Percentiles rank a stretch among this genome's conserved stretches.
phyloP scores from a whole-genome alignment of 1,140 invertebrate genomes.

The Heterodera carotae region DNA sequence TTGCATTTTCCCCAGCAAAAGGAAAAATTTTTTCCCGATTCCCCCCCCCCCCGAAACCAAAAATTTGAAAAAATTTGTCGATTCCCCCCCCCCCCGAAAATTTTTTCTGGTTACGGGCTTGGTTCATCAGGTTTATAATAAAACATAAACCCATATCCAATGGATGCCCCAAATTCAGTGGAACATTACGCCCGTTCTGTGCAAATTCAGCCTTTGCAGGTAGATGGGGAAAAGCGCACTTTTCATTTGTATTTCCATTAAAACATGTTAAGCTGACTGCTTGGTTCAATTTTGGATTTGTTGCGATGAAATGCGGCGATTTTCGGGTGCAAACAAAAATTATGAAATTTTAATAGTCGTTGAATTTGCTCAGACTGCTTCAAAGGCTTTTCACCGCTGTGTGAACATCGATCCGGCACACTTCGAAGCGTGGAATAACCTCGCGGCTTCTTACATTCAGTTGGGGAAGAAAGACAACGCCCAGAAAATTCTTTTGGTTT shows the following conservation, averaged over 20 bases:
- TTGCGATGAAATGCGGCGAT: constrained; percentile 29
- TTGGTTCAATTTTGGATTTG: constrained; percentile 45
- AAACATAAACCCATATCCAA: no score
- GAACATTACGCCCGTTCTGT: constrained; percentile 36
- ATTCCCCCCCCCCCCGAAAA: no score
- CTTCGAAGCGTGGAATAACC: constrained; percentile 48
- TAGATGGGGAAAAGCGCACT: constrained; percentile 11
- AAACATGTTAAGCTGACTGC: constrained; percentile 19
- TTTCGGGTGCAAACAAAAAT: constrained; percentile 14
- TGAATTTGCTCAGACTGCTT: constrained; percentile 19
- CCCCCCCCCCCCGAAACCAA: no score
- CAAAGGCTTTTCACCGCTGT: constrained; percentile 39
- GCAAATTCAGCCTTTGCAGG: constrained; percentile 41
- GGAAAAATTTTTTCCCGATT: no score
- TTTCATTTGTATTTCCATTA: constrained; percentile 10
- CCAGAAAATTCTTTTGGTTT: constrained; percentile 41
- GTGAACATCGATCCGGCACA: constrained; percentile 45
- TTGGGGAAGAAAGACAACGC: constrained; percentile 36
- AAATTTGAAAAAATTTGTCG: no score
- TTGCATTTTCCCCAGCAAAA: no score
- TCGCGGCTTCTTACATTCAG: constrained; percentile 40
- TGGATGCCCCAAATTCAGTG: neutral
- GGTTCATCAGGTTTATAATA: no score
- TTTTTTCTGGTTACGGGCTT: no score
- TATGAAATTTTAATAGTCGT: neutral